phyloP scores from a whole-genome alignment of 1,140 invertebrate genomes.

The Drosophila burlai region DNA sequence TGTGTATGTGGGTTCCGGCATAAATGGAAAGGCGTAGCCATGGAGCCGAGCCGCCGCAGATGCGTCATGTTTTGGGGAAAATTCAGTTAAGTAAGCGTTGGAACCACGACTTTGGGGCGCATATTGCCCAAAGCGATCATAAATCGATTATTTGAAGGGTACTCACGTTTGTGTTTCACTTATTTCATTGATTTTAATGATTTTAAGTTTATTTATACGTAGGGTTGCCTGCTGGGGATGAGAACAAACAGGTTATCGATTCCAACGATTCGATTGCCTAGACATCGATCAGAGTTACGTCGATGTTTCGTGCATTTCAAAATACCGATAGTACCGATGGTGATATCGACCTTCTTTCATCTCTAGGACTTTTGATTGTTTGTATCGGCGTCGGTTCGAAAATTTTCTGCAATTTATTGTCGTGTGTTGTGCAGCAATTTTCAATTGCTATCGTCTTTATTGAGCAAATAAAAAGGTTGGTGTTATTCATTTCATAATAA shows the following conservation, averaged over 20 bases:
- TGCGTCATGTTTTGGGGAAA: conserved; percentile 81
- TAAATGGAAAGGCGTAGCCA: conserved; percentile 67
- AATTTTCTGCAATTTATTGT: conserved; percentile 1
- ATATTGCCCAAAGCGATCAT: neutral
- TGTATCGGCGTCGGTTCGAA: conserved; percentile 43
- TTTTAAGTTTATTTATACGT: conserved; percentile 46
- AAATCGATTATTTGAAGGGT: conserved; percentile 43
- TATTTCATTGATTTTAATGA: conserved; percentile 66
- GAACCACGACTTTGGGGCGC: conserved; percentile 3
- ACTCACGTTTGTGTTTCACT: conserved; percentile 55
- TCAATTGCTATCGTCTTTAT: neutral
- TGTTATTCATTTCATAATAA: neutral
- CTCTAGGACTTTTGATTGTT: conserved; percentile 16
- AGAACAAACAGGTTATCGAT: too few relatives aligned
- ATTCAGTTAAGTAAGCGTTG: conserved; percentile 60
- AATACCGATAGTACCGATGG: neutral
- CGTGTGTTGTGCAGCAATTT: conserved; percentile 1
- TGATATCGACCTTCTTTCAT: neutral
- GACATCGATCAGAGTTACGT: neutral
- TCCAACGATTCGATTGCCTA: too few relatives aligned
- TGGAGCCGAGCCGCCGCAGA: conserved; percentile 67
- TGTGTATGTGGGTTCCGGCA: conserved; percentile 62
- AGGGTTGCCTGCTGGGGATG: neutral
- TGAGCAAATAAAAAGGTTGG: conserved; percentile 31
- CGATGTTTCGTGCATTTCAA: neutral